Evolutionary conservation across 2,888 invertebrate species (phyloP).

Genomic region (Allolobophora icterica): DNA sequence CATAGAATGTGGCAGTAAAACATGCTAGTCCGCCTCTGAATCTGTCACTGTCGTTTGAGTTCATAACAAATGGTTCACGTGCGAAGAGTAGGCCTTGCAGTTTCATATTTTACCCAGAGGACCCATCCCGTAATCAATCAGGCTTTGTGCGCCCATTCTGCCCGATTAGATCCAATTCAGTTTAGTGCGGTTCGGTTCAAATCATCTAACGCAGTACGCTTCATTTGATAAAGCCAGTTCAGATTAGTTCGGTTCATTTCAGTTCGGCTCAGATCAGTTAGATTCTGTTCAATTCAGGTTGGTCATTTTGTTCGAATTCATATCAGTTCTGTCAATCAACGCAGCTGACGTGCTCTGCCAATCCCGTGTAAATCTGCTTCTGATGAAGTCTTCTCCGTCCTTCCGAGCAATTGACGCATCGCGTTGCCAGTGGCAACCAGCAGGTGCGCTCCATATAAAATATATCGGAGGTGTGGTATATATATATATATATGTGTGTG

Average conservation of each 20-base stretch:
- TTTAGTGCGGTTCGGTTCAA: not conserved
- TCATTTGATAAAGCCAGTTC: not conserved
- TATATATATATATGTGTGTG: not conserved
- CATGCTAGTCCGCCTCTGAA: too few relatives aligned
- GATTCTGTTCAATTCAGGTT: not conserved
- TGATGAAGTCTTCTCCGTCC: not conserved
- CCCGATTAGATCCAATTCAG: not conserved
- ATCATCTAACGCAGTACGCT: not conserved
- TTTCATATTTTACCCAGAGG: not conserved
- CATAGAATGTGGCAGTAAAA: too few relatives aligned
- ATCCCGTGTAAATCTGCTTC: not conserved
- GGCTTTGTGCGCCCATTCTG: not conserved
- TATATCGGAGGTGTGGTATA: not conserved
- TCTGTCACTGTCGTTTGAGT: too few relatives aligned
- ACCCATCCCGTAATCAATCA: not conserved
- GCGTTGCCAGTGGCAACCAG: constrained; percentile 3
- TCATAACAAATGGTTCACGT: not conserved
- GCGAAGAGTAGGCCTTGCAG: not conserved
- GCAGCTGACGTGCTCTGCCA: not conserved
- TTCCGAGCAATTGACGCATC: not conserved
- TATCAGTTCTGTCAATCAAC: not conserved
- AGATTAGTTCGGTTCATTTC: not conserved
- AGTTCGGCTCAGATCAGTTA: not conserved
- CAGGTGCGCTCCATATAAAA: not conserved
- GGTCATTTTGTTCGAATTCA: not conserved